These are phyloP conservation scores for Lindbergichthys nudifrons DNA, from an alignment of 2,797 vertebrate species.

Conservation along the genomic window DNA sequence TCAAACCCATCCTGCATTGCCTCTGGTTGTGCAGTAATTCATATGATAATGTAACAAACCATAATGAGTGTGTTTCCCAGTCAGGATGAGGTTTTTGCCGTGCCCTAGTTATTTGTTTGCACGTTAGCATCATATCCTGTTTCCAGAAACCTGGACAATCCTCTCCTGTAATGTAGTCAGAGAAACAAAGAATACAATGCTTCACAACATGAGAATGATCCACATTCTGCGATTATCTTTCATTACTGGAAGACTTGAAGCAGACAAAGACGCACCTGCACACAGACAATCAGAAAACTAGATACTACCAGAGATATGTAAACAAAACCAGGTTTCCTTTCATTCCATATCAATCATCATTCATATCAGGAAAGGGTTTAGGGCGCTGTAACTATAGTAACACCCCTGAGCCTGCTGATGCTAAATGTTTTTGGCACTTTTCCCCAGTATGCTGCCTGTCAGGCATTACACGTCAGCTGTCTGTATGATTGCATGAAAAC, in stretches of 20 bases:
- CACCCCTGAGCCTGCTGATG: too few relatives aligned
- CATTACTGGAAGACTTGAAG: background rate
- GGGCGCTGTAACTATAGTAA: too few relatives aligned
- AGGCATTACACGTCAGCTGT: background rate
- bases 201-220: too few relatives aligned
- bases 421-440: background rate
- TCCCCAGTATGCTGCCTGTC: background rate
- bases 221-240: background rate
- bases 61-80: background rate
- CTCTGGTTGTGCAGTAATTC: background rate
- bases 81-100: background rate
- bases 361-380: too few relatives aligned
- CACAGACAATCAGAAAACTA: background rate
- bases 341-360: too few relatives aligned
- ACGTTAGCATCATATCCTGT: background rate
- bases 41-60: background rate
- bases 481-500: background rate
- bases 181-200: background rate
- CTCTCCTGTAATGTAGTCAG: background rate
- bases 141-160: background rate
- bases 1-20: background rate
- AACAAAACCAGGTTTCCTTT: background rate
- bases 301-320: background rate
- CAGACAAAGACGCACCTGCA: conserved; percentile 13
- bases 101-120: background rate